Percentiles rank a stretch among this genome's conserved stretches.
phyloP scores from a whole-genome alignment of 2,888 invertebrate genomes.

The Trissolcus japonicus region DNA sequence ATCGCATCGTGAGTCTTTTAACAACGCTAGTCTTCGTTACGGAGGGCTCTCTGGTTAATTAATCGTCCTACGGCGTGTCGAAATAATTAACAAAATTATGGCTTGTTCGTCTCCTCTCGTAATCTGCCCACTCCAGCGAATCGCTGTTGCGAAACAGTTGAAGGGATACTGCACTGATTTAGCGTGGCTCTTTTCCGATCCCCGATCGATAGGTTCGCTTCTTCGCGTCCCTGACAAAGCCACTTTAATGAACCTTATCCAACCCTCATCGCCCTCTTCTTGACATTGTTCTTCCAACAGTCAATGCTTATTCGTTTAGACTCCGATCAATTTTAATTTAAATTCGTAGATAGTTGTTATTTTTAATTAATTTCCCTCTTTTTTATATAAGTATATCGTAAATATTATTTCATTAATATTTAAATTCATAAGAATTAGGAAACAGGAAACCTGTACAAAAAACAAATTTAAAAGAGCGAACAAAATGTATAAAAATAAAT shows the following conservation, averaged over 20 bases:
- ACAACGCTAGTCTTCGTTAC: slow-evolving; percentile 53
- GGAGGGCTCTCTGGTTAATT: slow-evolving; percentile 64
- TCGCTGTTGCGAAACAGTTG: slow-evolving; percentile 21
- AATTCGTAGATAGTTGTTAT: background rate
- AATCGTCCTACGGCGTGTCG: slow-evolving; percentile 61
- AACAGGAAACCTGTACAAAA: too few relatives aligned
- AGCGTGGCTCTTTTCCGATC: slow-evolving; percentile 25
- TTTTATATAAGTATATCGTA: background rate
- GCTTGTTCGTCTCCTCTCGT: slow-evolving; percentile 42
- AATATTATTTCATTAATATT: background rate
- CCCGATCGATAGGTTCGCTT: slow-evolving; percentile 51
- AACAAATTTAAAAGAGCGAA: too few relatives aligned
- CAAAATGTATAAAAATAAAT: too few relatives aligned
- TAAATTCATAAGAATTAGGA: too few relatives aligned
- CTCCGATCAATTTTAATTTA: slow-evolving; percentile 9
- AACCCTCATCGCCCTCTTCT: slow-evolving; percentile 47
- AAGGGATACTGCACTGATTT: slow-evolving; percentile 44
- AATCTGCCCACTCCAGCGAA: slow-evolving; percentile 21
- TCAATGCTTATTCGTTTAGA: slow-evolving; percentile 64
- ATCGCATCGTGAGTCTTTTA: slow-evolving; percentile 57
- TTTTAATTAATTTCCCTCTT: background rate
- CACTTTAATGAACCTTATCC: slow-evolving; percentile 64
- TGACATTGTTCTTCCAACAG: slow-evolving; percentile 59
- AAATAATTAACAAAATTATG: slow-evolving; percentile 70
- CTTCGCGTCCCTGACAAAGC: slow-evolving; percentile 61